Evolutionary conservation across 2,888 invertebrate genomes (phyloP).

Genomic region (Nymphalis polychloros): DNA sequence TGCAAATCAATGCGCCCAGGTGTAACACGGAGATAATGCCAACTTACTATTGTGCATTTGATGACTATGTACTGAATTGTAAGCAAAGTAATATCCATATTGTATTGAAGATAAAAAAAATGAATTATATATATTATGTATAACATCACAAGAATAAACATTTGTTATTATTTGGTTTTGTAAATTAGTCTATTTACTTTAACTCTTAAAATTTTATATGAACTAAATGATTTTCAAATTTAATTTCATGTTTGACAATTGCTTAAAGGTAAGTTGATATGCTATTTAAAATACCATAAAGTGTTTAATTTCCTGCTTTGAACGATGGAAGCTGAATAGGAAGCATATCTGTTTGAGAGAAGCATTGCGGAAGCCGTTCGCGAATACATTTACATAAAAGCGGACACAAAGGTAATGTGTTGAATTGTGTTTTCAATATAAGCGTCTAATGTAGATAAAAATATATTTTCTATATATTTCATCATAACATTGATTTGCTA

Average conservation of each 20-base stretch:
- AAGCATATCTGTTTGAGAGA: constrained; percentile 34
- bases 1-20: constrained; percentile 67
- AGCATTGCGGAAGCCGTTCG: constrained; percentile 26
- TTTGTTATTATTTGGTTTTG: too few relatives aligned
- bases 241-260: too few relatives aligned
- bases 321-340: constrained; percentile 32
- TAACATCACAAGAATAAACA: constrained; percentile 14
- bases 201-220: too few relatives aligned
- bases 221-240: too few relatives aligned
- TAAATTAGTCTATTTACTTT: too few relatives aligned
- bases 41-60: constrained; percentile 50
- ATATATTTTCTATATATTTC: too few relatives aligned
- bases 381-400: constrained; percentile 25
- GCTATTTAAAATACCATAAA: constrained; percentile 21
- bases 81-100: not conserved
- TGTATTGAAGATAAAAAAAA: constrained; percentile 5
- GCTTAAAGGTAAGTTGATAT: too few relatives aligned
- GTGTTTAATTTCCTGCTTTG: constrained; percentile 38
- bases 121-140: not conserved
- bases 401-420: constrained; percentile 7
- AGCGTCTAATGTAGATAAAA: not conserved
- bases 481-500: too few relatives aligned
- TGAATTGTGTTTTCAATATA: not conserved
- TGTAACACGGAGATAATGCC: constrained; percentile 63
- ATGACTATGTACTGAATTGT: constrained; percentile 37